Base-by-base conservation (phyloP, 2,888 invertebrate genomes). In the Mesoligia furuncula region DNA sequence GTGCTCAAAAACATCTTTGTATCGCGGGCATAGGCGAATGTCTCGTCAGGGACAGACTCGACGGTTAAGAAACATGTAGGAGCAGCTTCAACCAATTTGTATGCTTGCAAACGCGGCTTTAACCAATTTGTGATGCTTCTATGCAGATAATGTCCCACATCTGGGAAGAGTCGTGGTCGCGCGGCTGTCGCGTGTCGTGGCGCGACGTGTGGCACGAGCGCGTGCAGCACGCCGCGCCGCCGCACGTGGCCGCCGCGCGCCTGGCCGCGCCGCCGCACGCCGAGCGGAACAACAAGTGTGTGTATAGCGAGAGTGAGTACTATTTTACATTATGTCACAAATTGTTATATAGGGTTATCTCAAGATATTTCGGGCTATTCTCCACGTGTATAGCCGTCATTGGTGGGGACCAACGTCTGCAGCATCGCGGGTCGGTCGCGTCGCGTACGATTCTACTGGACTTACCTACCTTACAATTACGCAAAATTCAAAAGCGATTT, bases 71-170 rank as follows among this genome's bases (percentile, higher is more conserved):
- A 42, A 42, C 42, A 11, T 42, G 42, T 42, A 39, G 9, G 1
- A 9, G 39, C 39, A 39, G 9, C 39, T 39, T 39, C 39, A 39
- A 39, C 9, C 39, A 39, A 39, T 39, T 39, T 39, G 0, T 39
- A 39, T 39, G 9, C 9, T 39, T 39, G 0, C 9, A 45, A 54
- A 54, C 24, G 24, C 54, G 24, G 24, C 54, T 54, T 54, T 24
- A 54, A 54, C 24, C 54, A 54, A 54, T 54, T 24, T 57, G 54
- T 27, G 11, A 31, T 51, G 31, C 0, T 6, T 31, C 8, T 68
- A 24, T 51, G 4, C 90, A 98, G 98, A 98, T 98, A 90, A 97
- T 98, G 95, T 98, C 98, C 79, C 97, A 98, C 81, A 98, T 98
- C 87, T 98, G 98, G 97, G 98, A 98, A 91, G 97, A 97, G 61